Conservation (phyloP, 2,888 invertebrate species). For the Embidobia sp. region DNA sequence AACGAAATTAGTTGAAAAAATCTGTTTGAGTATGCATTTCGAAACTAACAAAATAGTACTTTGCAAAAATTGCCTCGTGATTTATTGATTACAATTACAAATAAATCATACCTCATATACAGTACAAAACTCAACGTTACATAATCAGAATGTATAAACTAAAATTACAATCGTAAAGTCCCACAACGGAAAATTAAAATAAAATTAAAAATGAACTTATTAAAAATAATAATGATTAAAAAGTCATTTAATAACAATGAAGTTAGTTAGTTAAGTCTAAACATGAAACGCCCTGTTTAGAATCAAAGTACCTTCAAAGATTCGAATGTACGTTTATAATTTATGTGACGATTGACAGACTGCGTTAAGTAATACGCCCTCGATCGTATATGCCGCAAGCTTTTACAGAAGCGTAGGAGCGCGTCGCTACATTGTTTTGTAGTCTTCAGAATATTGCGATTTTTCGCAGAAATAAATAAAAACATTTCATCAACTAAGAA, state of each 20-base stretch:
- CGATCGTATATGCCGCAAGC: slow-evolving; percentile 72
- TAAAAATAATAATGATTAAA: background rate
- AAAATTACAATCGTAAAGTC: too few species aligned
- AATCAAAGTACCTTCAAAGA: slow-evolving; percentile 22
- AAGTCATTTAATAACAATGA: background rate
- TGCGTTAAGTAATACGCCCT: slow-evolving; percentile 76
- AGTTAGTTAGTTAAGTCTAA: background rate
- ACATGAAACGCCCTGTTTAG: slow-evolving; percentile 2
- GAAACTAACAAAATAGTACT: too few species aligned
- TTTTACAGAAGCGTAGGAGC: slow-evolving; percentile 63
- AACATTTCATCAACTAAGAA: too few species aligned
- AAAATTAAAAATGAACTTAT: background rate
- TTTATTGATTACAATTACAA: too few species aligned
- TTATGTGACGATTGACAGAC: slow-evolving; percentile 49
- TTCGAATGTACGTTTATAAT: slow-evolving; percentile 25
- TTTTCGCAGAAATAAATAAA: slow-evolving; percentile 5
- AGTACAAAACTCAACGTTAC: too few species aligned
- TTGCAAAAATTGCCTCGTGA: too few species aligned
- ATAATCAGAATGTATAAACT: too few species aligned
- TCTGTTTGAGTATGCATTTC: too few species aligned
- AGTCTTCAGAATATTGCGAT: slow-evolving; percentile 23
- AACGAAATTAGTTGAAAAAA: slow-evolving; percentile 20
- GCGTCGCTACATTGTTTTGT: slow-evolving; percentile 48
- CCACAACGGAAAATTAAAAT: too few species aligned
- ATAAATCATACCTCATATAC: too few species aligned